Conservation (phyloP, 2,113 vertebrate species). For the Anser cygnoides region DNA sequence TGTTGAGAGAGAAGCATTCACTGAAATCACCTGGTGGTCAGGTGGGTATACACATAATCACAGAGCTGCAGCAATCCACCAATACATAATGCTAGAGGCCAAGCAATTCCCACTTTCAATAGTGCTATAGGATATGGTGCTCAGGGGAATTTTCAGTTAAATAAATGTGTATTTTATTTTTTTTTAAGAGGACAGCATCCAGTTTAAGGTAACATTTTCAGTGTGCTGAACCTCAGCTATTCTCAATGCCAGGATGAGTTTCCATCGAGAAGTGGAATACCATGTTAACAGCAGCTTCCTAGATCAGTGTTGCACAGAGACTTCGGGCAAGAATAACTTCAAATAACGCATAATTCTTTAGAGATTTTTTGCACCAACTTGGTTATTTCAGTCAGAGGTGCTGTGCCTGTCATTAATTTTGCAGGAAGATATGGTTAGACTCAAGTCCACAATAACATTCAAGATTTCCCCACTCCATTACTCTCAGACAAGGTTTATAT, state of each 20-base stretch:
- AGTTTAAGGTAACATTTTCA: background rate
- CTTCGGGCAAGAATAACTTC: background rate
- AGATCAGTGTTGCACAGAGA: background rate
- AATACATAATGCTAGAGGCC: background rate
- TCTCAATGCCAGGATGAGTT: background rate
- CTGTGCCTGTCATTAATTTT: background rate
- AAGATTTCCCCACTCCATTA: background rate
- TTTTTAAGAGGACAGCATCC: background rate
- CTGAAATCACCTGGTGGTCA: background rate
- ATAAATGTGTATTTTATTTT: background rate
- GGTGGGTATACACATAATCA: background rate
- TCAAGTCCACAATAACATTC: background rate
- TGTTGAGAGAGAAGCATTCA: background rate
- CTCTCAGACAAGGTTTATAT: background rate
- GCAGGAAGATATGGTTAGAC: background rate
- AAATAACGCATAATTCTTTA: background rate
- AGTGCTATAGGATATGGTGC: background rate
- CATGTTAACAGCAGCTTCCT: background rate
- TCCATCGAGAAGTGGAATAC: background rate
- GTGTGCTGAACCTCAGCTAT: background rate
- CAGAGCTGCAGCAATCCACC: background rate
- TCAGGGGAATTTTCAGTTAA: background rate
- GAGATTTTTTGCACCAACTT: background rate
- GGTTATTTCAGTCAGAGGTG: background rate
- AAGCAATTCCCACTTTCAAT: background rate